Conservation (phyloP, 2,113 vertebrate genomes). For the Atlantisia rogersi region DNA sequence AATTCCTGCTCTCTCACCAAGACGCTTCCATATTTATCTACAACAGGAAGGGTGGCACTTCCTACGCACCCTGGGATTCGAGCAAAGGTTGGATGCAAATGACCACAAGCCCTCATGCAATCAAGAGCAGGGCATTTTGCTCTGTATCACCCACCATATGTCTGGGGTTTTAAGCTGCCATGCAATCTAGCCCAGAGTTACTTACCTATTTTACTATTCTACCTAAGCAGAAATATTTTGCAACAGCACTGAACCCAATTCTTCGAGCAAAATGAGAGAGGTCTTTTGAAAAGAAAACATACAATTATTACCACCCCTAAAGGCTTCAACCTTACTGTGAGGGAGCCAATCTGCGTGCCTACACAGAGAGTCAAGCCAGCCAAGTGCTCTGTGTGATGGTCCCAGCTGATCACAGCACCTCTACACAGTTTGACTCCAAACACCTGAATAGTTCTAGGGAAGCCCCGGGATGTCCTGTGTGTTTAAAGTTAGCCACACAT, state of each 20-base stretch:
- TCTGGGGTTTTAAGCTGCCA: neutral
- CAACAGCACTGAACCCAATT: neutral
- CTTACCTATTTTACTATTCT: neutral
- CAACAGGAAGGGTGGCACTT: conserved; percentile 66
- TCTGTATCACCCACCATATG: neutral
- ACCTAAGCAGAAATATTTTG: neutral
- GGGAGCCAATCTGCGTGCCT: neutral
- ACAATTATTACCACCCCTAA: neutral
- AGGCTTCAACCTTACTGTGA: neutral
- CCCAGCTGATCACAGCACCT: neutral
- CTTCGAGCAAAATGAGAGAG: neutral
- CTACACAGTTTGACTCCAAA: neutral
- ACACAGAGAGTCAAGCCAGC: neutral
- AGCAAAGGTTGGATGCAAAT: conserved; percentile 29
- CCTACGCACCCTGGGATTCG: neutral
- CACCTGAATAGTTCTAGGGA: neutral
- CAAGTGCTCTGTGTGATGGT: neutral
- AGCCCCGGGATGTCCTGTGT: neutral
- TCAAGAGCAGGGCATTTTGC: neutral
- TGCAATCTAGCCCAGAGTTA: neutral
- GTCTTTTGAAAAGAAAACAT: neutral
- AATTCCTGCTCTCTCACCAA: conserved; percentile 4
- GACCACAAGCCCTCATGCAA: neutral
- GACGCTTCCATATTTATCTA: conserved; percentile 41
- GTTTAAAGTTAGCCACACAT: neutral